phyloP scores from a whole-genome alignment of 2,113 vertebrate species.

The Lathamus discolor region DNA sequence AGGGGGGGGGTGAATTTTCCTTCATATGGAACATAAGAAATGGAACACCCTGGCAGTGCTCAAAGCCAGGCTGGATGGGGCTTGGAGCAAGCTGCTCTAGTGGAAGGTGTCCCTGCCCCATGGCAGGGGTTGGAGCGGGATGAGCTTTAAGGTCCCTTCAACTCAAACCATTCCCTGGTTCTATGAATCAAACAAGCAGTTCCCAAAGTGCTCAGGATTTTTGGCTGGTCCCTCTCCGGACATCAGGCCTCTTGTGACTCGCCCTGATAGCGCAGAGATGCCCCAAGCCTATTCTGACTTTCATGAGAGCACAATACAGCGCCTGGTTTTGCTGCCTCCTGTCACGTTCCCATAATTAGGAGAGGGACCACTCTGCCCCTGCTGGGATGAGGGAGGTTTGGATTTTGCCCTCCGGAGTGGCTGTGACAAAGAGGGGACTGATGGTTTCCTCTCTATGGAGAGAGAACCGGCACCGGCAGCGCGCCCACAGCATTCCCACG shows the following conservation, averaged over 20 bases:
- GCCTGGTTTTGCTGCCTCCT: background rate
- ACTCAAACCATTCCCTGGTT: background rate
- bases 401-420: accelerated
- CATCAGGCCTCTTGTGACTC: background rate
- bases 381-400: background rate
- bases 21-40: background rate
- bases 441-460: background rate
- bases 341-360: accelerated
- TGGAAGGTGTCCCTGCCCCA: background rate
- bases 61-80: background rate
- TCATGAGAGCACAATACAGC: background rate
- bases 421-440: background rate
- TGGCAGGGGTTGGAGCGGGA: background rate
- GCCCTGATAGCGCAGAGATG: background rate
- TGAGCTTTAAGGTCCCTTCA: background rate
- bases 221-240: background rate
- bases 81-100: background rate
- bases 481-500: background rate
- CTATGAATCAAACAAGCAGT: background rate
- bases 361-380: background rate
- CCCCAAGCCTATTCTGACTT: too few species aligned
- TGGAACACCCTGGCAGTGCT: background rate
- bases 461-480: background rate
- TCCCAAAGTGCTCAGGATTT: too few species aligned
- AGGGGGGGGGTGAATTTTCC: background rate